Percentiles rank a stretch among this genome's conserved stretches.
These are phyloP conservation scores for Hyphantria cunea DNA, from an alignment of 1,140 invertebrate species.

Conservation along the genomic window DNA sequence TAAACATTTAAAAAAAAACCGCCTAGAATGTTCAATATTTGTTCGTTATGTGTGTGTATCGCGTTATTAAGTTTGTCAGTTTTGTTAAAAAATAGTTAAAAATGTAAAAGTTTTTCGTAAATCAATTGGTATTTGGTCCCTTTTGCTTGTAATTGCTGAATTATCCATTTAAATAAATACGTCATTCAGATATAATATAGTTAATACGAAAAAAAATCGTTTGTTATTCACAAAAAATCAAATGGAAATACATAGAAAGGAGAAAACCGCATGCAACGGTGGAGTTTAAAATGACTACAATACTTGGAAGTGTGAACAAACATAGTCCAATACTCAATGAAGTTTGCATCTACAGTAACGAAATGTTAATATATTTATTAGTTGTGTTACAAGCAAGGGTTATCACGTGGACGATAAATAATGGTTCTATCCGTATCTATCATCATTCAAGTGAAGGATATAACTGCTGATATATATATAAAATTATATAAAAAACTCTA, in stretches of 20 bases:
- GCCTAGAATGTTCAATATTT: conserved; percentile 63
- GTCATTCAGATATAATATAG: conserved; percentile 60
- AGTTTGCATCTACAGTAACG: conserved; percentile 50
- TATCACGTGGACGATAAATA: conserved; percentile 65
- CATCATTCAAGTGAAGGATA: conserved; percentile 32
- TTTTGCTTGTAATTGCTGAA: conserved; percentile 78
- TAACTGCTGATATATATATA: conserved; percentile 40
- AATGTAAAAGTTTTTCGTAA: conserved; percentile 54
- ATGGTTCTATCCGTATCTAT: conserved; percentile 40
- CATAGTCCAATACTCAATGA: conserved; percentile 35
- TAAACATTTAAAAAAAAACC: conserved; percentile 50
- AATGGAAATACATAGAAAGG: conserved; percentile 53
- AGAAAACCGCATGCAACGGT: conserved; percentile 57
- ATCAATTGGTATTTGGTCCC: conserved; percentile 76
- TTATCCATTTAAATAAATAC: conserved; percentile 49
- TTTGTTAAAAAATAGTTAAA: conserved; percentile 62
- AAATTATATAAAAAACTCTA: conserved; percentile 57
- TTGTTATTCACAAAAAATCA: conserved; percentile 63
- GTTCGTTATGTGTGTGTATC: conserved; percentile 46
- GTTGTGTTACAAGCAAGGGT: conserved; percentile 82
- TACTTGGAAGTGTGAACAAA: conserved; percentile 23
- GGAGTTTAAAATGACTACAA: conserved; percentile 32
- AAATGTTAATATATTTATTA: conserved; percentile 78
- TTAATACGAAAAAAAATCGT: conserved; percentile 57
- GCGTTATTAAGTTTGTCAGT: conserved; percentile 62